Conservation (phyloP, 1,140 invertebrate genomes). For the Pseudomyrmex gracilis region DNA sequence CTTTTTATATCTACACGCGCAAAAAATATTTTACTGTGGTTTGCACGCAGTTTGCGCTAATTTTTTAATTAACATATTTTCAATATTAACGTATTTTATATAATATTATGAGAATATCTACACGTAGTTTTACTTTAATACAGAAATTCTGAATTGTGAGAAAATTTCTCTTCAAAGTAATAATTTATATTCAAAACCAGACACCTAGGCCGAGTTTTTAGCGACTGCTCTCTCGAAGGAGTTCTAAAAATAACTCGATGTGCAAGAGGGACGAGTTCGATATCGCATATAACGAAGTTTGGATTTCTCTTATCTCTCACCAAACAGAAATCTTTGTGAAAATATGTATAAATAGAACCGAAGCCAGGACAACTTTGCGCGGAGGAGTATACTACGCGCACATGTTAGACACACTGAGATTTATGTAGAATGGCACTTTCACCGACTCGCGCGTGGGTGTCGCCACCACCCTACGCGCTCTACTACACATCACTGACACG, state of each 20-base stretch:
- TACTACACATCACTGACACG: background rate
- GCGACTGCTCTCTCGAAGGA: background rate
- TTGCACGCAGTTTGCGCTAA: too few relatives aligned
- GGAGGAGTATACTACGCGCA: background rate
- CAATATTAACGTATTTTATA: too few relatives aligned
- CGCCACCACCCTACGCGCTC: background rate
- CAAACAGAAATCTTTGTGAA: constrained; percentile 1
- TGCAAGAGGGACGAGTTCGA: background rate
- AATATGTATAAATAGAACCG: constrained; percentile 35
- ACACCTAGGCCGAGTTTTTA: background rate
- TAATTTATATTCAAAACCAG: background rate
- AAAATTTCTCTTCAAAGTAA: too few relatives aligned
- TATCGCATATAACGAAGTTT: background rate
- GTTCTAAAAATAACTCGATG: constrained; percentile 46
- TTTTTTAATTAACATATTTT: too few relatives aligned
- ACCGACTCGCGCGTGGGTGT: constrained; percentile 21
- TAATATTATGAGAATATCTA: too few relatives aligned
- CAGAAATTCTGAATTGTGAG: too few relatives aligned
- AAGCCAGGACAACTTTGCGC: constrained; percentile 5
- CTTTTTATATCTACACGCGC: too few relatives aligned
- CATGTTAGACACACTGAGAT: constrained; percentile 37
- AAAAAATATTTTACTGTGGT: too few relatives aligned
- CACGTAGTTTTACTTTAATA: too few relatives aligned
- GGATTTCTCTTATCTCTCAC: constrained; percentile 4
- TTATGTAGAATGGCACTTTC: constrained; percentile 38